Evolutionary conservation across 1,140 invertebrate genomes (phyloP).

Genomic region (Drosophila gunungcola): DNA sequence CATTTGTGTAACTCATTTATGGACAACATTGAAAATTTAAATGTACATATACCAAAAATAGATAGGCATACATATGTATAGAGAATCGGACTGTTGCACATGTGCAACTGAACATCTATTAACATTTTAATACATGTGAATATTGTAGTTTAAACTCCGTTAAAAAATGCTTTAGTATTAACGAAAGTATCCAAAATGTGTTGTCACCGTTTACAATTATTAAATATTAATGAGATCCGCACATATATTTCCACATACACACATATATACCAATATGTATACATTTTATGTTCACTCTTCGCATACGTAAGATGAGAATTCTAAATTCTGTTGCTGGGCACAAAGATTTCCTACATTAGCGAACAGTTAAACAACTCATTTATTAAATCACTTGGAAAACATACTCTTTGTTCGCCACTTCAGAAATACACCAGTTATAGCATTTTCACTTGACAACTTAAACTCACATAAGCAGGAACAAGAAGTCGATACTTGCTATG

Average conservation of each 20-base stretch:
- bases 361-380: neutral
- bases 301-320: slow-evolving; percentile 17
- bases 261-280: slow-evolving; percentile 32
- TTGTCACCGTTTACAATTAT: slow-evolving; percentile 2
- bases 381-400: slow-evolving; percentile 1
- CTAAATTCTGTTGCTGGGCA: neutral
- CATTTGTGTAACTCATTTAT: neutral
- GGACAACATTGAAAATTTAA: slow-evolving; percentile 7
- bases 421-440: slow-evolving; percentile 7
- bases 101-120: slow-evolving; percentile 5
- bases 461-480: neutral
- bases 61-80: slow-evolving; percentile 11
- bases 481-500: neutral
- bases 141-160: neutral
- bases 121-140: neutral
- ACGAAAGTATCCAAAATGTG: neutral
- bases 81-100: slow-evolving; percentile 8
- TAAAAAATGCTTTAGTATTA: neutral
- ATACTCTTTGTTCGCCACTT: slow-evolving; percentile 8
- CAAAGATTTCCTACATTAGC: slow-evolving; percentile 17
- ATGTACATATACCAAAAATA: slow-evolving; percentile 6
- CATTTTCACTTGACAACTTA: slow-evolving; percentile 21
- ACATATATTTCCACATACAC: neutral
- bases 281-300: slow-evolving; percentile 19
- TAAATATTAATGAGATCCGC: slow-evolving; percentile 6